phyloP scores from a whole-genome alignment of 2,797 vertebrate genomes.

The Thalassophryne amazonica region DNA sequence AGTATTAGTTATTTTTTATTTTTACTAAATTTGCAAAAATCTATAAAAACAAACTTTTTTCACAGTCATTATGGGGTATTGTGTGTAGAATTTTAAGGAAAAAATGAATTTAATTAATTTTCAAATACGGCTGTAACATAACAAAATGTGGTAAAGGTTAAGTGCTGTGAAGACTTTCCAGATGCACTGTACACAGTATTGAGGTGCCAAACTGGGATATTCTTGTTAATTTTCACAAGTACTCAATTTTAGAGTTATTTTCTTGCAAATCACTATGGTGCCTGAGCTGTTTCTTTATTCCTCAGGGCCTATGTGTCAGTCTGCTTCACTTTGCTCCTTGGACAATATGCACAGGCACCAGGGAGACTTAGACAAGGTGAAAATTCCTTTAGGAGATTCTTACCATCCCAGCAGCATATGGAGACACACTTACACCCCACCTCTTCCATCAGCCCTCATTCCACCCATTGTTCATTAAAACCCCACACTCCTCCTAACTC shows the following conservation, averaged over 20 bases:
- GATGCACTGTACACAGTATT: no score
- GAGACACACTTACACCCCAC: conserved; percentile 52
- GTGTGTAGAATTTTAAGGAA: no score
- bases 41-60: no score
- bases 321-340: conserved; percentile 61
- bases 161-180: no score
- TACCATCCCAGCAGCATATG: conserved; percentile 69
- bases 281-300: conserved; percentile 13
- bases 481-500: conserved; percentile 52
- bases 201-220: conserved; percentile 46
- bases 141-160: no score
- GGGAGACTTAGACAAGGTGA: conserved; percentile 52
- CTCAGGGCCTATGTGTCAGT: conserved; percentile 20
- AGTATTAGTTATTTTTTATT: no score
- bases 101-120: no score
- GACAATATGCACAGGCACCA: conserved; percentile 41
- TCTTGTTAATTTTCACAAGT: conserved; percentile 24
- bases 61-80: no score
- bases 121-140: no score
- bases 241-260: conserved; percentile 40
- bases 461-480: conserved; percentile 67
- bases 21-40: no score
- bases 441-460: conserved; percentile 63
- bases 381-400: conserved; percentile 65
- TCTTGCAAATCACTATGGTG: conserved; percentile 26